Evolutionary conservation across 92 coral and sea anemone genomes (phyloP), one percentile per base, ranked within the genome.

Genomic region (Palythoa heliodiscus): DNA sequence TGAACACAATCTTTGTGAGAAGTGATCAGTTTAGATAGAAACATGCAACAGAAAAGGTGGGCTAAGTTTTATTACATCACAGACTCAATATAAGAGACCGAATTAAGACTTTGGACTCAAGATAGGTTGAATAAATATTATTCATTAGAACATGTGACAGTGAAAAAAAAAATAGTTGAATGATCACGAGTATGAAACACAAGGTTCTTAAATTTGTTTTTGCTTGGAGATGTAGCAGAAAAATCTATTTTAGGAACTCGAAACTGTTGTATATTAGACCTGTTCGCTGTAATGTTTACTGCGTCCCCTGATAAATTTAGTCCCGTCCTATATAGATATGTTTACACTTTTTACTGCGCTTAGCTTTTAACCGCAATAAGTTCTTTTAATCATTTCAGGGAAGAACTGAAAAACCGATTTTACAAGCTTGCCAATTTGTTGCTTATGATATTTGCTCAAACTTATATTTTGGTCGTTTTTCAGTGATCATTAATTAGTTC

Each of bases 181-280:
- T 5, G 50, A 43, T 3, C 6, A 43, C 50, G 50, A 43, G 50
- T 43, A 43, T 15, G 19, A 69, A 69, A 20, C 71, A 67, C 24
- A 24, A 67, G 17, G 3, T 69, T 69, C 19, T 69, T 19, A 10
- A 29, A 69, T 17, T 25, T 67, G 3, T 3, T 9, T 20, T 67
- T 67, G 29, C 38, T 67, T n/a, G 38, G 38, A 80, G 8, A 24
- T 29, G 47, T 11, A 8, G 22, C 19, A 16, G 24, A 24, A 43
- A 29, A 58, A 55, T 48, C 84, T 80, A 66, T 80, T 66, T 80
- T 80, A 43, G 43, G 84, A 63, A 79, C 73, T 63, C 29, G 38
- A 58, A 37, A 39, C 83, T 60, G 54, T 48, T 40, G 7, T 13
- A 66, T 80, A 64, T 64, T 80, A 40, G 61, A 15, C 40, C 16